These are phyloP conservation scores for Pseudococcus viburni DNA, from an alignment of 2,888 invertebrate species.

Conservation along the genomic window DNA sequence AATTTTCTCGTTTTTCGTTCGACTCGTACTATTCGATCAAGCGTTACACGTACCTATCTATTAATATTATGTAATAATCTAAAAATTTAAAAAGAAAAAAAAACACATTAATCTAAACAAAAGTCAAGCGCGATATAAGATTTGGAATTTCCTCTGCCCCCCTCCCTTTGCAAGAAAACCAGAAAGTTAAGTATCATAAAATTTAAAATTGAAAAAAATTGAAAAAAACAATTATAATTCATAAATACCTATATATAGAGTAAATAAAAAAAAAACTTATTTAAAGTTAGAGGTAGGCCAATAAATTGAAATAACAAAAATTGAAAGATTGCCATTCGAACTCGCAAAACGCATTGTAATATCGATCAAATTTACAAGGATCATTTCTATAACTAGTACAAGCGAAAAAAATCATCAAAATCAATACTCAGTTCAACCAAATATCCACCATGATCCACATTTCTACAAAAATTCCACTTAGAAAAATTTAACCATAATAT, in stretches of 20 bases:
- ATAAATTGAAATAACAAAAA: constrained; percentile 56
- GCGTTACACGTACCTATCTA: background rate
- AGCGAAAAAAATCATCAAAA: background rate
- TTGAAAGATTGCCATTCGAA: constrained; percentile 56
- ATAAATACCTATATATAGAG: background rate
- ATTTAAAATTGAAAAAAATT: background rate
- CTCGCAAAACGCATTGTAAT: constrained; percentile 46
- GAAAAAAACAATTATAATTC: constrained; percentile 7
- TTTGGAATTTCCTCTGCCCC: background rate
- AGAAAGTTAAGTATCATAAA: background rate
- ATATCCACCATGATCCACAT: background rate
- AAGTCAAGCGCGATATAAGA: background rate
- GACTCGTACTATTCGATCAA: background rate
- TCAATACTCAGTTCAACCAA: background rate
- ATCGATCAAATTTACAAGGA: constrained; percentile 16
- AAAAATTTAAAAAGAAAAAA: constrained; percentile 9
- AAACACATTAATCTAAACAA: constrained; percentile 17
- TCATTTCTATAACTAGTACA: background rate
- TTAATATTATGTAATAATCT: constrained; percentile 23
- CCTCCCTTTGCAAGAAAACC: background rate
- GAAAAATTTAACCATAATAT: background rate
- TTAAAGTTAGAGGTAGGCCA: constrained; percentile 52
- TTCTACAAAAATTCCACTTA: background rate
- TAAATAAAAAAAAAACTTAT: constrained; percentile 28
- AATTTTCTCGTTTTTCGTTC: constrained; percentile 12